Evolutionary conservation across 2,888 invertebrate genomes (phyloP).

Genomic region (Lamellibrachia columna): DNA sequence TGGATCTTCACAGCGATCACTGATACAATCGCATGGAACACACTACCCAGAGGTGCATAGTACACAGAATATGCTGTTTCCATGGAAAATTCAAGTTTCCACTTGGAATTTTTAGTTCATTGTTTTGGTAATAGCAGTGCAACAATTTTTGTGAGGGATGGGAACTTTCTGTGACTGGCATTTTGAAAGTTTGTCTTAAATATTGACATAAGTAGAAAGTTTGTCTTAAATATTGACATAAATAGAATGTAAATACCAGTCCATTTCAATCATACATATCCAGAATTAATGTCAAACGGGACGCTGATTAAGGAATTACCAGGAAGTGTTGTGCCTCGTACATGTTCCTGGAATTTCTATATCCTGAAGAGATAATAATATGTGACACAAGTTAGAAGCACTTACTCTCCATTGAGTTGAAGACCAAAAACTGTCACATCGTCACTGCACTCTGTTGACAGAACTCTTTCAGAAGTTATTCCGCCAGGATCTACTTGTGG

Average conservation of each 20-base stretch:
- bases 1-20: slow-evolving; percentile 99
- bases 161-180: too few species aligned
- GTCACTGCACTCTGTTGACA: slow-evolving; percentile 46
- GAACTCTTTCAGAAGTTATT: slow-evolving; percentile 96
- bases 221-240: too few species aligned
- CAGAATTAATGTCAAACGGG: too few species aligned
- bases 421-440: neutral
- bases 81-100: neutral
- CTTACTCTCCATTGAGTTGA: neutral
- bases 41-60: slow-evolving; percentile 80
- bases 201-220: too few species aligned
- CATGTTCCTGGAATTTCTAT: too few species aligned
- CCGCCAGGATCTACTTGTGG: slow-evolving; percentile 96
- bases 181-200: too few species aligned
- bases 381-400: too few species aligned
- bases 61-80: neutral
- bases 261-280: too few species aligned
- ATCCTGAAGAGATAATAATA: too few species aligned
- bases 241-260: too few species aligned
- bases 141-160: neutral
- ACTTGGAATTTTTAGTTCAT: neutral
- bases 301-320: too few species aligned
- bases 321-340: too few species aligned
- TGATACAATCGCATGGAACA: slow-evolving; percentile 99
- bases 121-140: neutral